Percentiles rank a stretch among this genome's conserved stretches.
Evolutionary conservation across 2,888 invertebrate species (phyloP).

Genomic region (Sisyra terminalis): DNA sequence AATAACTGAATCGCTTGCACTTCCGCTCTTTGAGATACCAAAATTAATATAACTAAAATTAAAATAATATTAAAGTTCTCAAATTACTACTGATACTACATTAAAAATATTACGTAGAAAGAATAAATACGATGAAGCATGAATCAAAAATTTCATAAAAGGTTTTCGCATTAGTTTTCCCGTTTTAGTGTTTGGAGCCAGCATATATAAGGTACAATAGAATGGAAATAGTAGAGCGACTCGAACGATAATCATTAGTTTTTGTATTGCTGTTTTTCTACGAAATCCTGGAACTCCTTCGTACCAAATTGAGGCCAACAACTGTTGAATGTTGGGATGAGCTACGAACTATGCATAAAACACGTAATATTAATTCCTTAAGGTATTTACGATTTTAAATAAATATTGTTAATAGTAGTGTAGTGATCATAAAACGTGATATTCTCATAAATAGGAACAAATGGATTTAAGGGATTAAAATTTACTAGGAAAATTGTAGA

Average conservation of each 20-base stretch:
- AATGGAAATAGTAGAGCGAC: constrained; percentile 76
- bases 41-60: constrained; percentile 63
- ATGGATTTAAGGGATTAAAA: too few relatives aligned
- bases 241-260: constrained; percentile 47
- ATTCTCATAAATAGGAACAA: too few relatives aligned
- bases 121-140: constrained; percentile 85
- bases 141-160: constrained; percentile 92
- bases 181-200: constrained; percentile 63
- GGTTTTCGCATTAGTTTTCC: constrained; percentile 82
- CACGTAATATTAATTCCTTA: too few relatives aligned
- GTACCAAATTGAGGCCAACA: constrained; percentile 85
- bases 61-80: not conserved
- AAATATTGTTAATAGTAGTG: too few relatives aligned
- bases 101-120: constrained; percentile 62
- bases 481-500: too few relatives aligned
- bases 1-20: constrained; percentile 55
- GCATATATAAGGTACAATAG: constrained; percentile 70
- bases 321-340: constrained; percentile 90
- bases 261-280: constrained; percentile 51
- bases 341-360: constrained; percentile 59
- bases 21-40: constrained; percentile 84
- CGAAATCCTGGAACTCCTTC: constrained; percentile 90
- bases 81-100: too few relatives aligned
- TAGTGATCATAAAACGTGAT: too few relatives aligned
- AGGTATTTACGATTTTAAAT: too few relatives aligned